Base-by-base conservation (phyloP, 2,888 invertebrate species). In the Oxystoma pomonae region DNA sequence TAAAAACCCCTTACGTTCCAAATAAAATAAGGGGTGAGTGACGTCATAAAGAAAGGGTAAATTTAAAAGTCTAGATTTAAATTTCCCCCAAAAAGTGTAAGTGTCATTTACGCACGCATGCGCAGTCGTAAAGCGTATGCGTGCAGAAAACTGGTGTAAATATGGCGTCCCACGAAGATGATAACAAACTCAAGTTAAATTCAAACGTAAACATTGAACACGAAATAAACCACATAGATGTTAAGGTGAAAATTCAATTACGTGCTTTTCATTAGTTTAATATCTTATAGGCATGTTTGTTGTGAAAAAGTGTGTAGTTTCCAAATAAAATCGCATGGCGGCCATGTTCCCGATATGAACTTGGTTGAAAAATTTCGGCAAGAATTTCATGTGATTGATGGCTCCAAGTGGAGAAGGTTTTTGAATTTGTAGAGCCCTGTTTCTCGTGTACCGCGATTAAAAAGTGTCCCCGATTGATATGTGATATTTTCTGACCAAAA, bases 111-210 rank as follows among this genome's bases (percentile, higher is more conserved):
- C 3, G 35, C 12, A 35, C 5, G 3, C 35, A 35, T 35, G 35
- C 35, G 35, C 35, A 35, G 12, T 35, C 12, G 19, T 19, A 35
- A 19, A 69, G 70, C 69, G 70, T 73, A 69, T 74, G 74, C 74
- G 74, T 75, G 74, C 70, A 71, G 67, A 67, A 66, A 72, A 70
- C 68, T 74, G 70, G 74, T 77, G 77, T 78, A 78, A 79, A 78
- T 77, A 79, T 79, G 79, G 79, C 78, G 78, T 78, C 77, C 70
- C 73, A 74, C 71, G 78, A 76, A 73, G 78, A 78, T 73, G 77
- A 77, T 76, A 79, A 78, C 75, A 78, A 78, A 76, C 74, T 74
- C 69, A 75, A 75, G 74, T 76, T 73, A 75, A 74, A 73, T 74
- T 72, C 73, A 73, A 74, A 76, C 72, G 73, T 75, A 75, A 76